Percentiles rank a stretch among this genome's conserved stretches.
These are phyloP conservation scores for Montipora efflorescens DNA, from an alignment of 64 coral and sea anemone species.

Conservation along the genomic window DNA sequence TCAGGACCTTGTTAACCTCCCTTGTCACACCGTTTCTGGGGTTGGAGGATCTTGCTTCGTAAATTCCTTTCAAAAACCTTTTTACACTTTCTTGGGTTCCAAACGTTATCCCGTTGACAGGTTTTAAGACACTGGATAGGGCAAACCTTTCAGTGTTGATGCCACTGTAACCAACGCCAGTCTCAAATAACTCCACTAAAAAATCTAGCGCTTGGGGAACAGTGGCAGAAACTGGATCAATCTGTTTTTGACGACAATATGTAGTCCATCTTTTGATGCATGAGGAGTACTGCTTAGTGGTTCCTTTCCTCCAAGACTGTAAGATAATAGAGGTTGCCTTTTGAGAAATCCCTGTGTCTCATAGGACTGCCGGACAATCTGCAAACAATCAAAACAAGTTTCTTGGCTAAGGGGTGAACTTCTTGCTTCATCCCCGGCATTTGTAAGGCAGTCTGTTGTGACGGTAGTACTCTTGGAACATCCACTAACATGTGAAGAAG, in stretches of 20 bases:
- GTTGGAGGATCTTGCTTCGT: constrained; percentile 31
- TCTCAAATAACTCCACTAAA: not conserved
- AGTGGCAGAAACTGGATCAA: constrained; percentile 60
- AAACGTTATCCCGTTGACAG: constrained; percentile 36
- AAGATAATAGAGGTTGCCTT: constrained; percentile 22
- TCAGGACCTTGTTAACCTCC: constrained; percentile 32
- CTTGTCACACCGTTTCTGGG: constrained; percentile 24
- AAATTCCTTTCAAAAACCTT: constrained; percentile 53
- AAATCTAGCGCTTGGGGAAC: constrained; percentile 56
- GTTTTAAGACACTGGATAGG: not conserved
- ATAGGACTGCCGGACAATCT: constrained; percentile 60
- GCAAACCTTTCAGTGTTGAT: constrained; percentile 25
- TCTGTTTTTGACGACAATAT: constrained; percentile 57
- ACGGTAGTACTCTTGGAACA: constrained; percentile 27
- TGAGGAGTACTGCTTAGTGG: not conserved
- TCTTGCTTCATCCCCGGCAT: constrained; percentile 15
- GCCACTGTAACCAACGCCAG: constrained; percentile 1
- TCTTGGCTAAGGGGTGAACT: constrained; percentile 36
- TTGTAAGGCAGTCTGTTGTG: not conserved
- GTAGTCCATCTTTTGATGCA: constrained; percentile 42
- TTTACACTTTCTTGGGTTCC: constrained; percentile 22
- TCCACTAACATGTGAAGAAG: constrained; percentile 38
- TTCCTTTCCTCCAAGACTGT: constrained; percentile 33
- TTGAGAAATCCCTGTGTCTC: constrained; percentile 47
- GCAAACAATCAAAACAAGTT: constrained; percentile 71